A percentile compares a stretch with the other conserved stretches of the same genome.
Evolutionary conservation across 92 coral and sea anemone species (phyloP).

Genomic region (Nematostella vectensis): DNA sequence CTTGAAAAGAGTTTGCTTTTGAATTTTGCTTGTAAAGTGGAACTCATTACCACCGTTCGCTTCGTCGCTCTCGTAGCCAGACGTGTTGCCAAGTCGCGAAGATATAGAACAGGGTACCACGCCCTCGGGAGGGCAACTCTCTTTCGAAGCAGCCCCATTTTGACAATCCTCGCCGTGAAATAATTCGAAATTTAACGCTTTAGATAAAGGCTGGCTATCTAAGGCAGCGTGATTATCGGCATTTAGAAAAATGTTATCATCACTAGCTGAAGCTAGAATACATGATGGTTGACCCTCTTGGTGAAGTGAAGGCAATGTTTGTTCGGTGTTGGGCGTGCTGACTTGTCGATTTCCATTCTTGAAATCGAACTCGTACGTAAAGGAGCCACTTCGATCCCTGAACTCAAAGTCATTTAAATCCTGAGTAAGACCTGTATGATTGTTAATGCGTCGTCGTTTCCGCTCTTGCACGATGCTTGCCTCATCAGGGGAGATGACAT

Average conservation of each 20-base stretch:
- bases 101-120: no score
- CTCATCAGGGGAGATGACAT: conserved; percentile 44
- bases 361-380: conserved; percentile 23
- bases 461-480: conserved; percentile 38
- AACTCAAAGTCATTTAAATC: conserved; percentile 53
- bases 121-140: no score
- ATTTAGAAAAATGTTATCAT: no score
- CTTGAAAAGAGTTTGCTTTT: conserved; percentile 1
- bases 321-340: not conserved
- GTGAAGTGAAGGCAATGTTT: no score
- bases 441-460: conserved; percentile 45
- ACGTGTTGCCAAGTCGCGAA: not conserved
- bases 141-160: no score
- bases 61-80: not conserved
- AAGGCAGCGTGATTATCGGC: no score
- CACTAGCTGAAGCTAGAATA: no score
- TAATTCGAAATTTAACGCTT: no score
- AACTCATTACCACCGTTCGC: not conserved
- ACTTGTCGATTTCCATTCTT: not conserved
- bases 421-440: conserved; percentile 72
- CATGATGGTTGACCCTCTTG: no score
- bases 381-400: conserved; percentile 29
- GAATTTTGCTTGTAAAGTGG: not conserved
- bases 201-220: no score
- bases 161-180: no score